Evolutionary conservation across 2,797 vertebrate genomes (phyloP), one percentile per base, ranked within the genome.

Genomic region (Peromyscus melanophrys): DNA sequence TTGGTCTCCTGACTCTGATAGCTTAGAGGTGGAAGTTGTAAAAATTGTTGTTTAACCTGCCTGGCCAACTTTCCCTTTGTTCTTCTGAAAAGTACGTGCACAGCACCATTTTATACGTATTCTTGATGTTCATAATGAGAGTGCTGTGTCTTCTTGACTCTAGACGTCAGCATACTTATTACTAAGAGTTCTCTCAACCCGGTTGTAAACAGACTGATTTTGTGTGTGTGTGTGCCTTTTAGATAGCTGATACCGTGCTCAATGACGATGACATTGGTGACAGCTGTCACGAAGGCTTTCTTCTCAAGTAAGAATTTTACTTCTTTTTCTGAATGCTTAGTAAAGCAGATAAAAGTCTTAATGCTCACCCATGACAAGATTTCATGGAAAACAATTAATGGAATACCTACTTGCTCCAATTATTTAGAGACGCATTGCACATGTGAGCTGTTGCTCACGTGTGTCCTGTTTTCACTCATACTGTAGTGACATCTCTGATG

Each of bases 251-350:
- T 98, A 99, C 99, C 0, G 98, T 99, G 96, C 99, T 99, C 97
- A 99, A 99, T 98, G 99, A 99, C 97, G 99, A 99, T 98, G 99
- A 99, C 98, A 99, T 99, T 96, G 99, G 99, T 87, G 99, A 99
- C 98, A 99, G 99, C 98, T 99, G 99, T 98, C 99, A 99, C 71
- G 99, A 99, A 99, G 99, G 99, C 97, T 99, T 99, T 98, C 99
- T 99, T 61, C 99, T 99, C 98, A 99, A 99, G 99, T 99, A 99
- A 98, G 99, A 93, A 95, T 97, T 97, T 96, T 97, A 65, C 95
- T 73, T 97, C 69, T 89, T 94, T 94, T 90, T 11, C 21, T 90
- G 95, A 96, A 96, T 92, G 9, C 83, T 81, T 49, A 25, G 40
- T 87, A 82, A 69, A 92, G 81, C 93, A 92, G 77, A 46, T 88